A percentile compares a stretch with the other conserved stretches of the same genome.
Conservation (phyloP, 2,113 vertebrate genomes). For the Puffinus mauretanicus region DNA sequence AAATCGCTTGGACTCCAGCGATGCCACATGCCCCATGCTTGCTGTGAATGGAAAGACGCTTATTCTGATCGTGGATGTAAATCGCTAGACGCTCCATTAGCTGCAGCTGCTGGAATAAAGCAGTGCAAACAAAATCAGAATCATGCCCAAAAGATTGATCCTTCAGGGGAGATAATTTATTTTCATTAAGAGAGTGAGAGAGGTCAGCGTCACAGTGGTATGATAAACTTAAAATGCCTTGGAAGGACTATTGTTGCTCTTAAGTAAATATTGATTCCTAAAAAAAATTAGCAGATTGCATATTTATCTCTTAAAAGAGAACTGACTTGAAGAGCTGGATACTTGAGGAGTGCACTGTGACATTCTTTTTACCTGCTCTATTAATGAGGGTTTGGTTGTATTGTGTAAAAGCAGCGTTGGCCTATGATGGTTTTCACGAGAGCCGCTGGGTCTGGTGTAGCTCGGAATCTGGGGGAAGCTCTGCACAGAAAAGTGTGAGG, state of each 20-base stretch:
- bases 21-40: neutral
- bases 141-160: neutral
- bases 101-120: neutral
- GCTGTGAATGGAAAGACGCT: neutral
- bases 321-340: neutral
- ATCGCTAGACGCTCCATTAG: neutral
- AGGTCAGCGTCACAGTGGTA: neutral
- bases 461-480: neutral
- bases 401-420: neutral
- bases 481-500: neutral
- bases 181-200: slow-evolving; percentile 1
- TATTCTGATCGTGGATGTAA: neutral
- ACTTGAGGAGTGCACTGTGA: neutral
- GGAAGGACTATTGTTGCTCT: neutral
- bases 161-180: neutral
- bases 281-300: neutral
- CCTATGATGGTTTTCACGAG: neutral
- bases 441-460: neutral
- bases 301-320: neutral
- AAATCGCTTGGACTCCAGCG: neutral
- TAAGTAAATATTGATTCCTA: neutral
- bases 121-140: neutral
- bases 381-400: neutral
- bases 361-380: neutral
- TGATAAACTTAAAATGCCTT: slow-evolving; percentile 14